These are phyloP conservation scores for Intellagama lesueurii DNA, from an alignment of 2,797 vertebrate species.

Conservation along the genomic window DNA sequence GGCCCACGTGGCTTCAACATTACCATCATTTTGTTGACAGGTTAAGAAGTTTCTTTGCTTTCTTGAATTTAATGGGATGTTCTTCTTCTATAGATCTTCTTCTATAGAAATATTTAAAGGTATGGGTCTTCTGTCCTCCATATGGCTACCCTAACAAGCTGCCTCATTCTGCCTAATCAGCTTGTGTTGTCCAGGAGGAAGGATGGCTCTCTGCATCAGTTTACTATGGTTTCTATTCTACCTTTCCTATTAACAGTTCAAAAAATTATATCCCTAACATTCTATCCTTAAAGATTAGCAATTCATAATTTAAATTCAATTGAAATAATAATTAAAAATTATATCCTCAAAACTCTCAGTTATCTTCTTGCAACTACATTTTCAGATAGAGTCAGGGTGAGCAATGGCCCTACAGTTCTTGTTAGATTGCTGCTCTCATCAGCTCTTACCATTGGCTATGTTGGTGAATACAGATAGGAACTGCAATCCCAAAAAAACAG, in stretches of 20 bases:
- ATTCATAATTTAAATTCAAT: no score
- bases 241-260: neutral
- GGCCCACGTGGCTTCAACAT: neutral
- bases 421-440: no score
- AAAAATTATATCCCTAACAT: neutral
- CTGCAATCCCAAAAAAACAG: no score
- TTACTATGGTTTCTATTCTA: neutral
- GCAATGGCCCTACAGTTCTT: neutral
- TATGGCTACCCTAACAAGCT: no score
- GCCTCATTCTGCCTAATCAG: no score
- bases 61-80: neutral
- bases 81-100: no score
- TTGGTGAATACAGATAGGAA: neutral
- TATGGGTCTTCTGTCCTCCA: no score
- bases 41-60: neutral
- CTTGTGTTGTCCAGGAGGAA: neutral
- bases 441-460: no score
- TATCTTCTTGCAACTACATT: neutral
- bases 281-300: no score
- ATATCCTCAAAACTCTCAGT: neutral
- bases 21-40: neutral
- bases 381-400: neutral
- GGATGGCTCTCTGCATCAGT: neutral
- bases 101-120: no score
- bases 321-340: no score